Evolutionary conservation across 2,888 invertebrate species (phyloP).

Genomic region (Tuta absoluta): DNA sequence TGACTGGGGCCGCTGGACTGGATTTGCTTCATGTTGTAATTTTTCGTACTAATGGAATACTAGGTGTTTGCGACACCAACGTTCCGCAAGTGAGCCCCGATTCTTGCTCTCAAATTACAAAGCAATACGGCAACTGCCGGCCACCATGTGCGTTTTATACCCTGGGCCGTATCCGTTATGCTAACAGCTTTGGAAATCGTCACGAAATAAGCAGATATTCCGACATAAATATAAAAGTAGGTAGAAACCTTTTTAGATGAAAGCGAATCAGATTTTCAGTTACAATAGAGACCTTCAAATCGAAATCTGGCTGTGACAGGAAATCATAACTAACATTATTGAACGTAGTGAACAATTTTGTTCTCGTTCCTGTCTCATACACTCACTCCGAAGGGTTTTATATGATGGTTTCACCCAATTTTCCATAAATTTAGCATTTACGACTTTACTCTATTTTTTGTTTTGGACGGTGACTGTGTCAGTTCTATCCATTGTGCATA

Average conservation of each 20-base stretch:
- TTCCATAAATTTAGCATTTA: neutral
- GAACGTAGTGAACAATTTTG: neutral
- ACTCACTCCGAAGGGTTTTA: conserved; percentile 1
- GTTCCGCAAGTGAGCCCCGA: neutral
- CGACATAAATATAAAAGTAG: neutral
- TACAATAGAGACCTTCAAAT: neutral
- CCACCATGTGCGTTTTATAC: conserved; percentile 10
- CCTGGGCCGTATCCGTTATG: neutral
- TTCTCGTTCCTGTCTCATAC: conserved; percentile 2
- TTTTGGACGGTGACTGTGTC: neutral
- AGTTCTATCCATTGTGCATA: neutral
- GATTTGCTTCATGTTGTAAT: no score
- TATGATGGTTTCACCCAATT: neutral
- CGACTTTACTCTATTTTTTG: neutral
- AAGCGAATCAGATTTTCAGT: neutral
- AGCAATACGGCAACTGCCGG: neutral
- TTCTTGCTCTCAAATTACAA: neutral
- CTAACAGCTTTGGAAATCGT: neutral
- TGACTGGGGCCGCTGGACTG: no score
- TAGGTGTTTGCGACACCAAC: no score
- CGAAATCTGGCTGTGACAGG: conserved; percentile 1
- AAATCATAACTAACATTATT: neutral
- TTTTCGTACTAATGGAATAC: neutral
- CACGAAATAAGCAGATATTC: neutral
- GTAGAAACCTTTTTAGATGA: neutral